Evolutionary conservation across 2,113 vertebrate genomes (phyloP).

Genomic region (Lutjanus erythropterus): DNA sequence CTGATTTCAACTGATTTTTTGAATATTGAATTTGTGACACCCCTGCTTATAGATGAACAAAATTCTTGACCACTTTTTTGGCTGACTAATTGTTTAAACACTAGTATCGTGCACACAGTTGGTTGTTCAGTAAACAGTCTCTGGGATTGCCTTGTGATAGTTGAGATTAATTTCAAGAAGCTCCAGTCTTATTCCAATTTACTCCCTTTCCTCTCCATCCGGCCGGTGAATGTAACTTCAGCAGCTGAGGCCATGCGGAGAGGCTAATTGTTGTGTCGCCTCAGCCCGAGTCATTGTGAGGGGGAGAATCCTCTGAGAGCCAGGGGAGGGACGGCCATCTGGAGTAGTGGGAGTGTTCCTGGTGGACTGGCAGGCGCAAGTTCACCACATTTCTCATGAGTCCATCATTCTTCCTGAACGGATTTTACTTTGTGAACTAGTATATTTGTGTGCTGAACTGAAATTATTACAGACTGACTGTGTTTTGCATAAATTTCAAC

Average conservation of each 20-base stretch:
- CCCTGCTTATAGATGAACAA: too few species aligned
- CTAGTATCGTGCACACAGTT: not conserved
- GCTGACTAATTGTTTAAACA: not conserved
- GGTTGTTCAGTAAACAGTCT: not conserved
- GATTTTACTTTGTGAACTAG: slow-evolving; percentile 41
- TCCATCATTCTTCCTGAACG: slow-evolving; percentile 32
- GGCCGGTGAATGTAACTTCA: slow-evolving; percentile 28
- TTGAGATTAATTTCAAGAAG: slow-evolving; percentile 23
- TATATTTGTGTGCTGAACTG: slow-evolving; percentile 34
- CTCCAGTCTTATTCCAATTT: slow-evolving; percentile 21
- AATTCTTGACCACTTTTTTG: too few species aligned
- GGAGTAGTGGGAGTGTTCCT: slow-evolving; percentile 53
- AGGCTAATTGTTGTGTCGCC: slow-evolving; percentile 60
- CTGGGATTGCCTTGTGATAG: slow-evolving; percentile 12
- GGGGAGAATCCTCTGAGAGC: slow-evolving; percentile 41
- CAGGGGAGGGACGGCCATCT: slow-evolving; percentile 61
- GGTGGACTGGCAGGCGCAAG: slow-evolving; percentile 44
- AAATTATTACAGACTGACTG: slow-evolving; percentile 24
- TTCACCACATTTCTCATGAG: slow-evolving; percentile 48
- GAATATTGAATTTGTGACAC: too few species aligned
- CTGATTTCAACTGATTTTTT: too few species aligned
- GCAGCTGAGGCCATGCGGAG: slow-evolving; percentile 52
- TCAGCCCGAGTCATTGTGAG: slow-evolving; percentile 44
- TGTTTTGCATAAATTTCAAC: slow-evolving; percentile 46
- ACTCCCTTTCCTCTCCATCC: slow-evolving; percentile 19